Base-by-base conservation (phyloP, 2,888 invertebrate genomes). In the Mesorhabditis belari region DNA sequence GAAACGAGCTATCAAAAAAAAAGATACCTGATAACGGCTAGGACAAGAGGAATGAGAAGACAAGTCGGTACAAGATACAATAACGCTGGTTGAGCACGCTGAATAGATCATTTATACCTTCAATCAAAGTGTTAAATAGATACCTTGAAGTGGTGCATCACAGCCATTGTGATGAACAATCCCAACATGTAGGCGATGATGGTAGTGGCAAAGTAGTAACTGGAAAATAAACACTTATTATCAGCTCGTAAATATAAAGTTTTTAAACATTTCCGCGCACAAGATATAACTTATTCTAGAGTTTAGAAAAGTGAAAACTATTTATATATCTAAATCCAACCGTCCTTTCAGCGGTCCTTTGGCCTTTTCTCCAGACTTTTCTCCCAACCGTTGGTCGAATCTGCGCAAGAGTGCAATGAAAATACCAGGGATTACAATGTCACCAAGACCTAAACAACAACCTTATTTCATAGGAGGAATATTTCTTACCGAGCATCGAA, bases 401-500 rank as follows among this genome's bases (percentile, higher is more conserved):
- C 98, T 88, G 55, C 96, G 86, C 54, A 99, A 85, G 25, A 99
- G 86, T 0, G 98, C 96, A 77, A 99, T 95, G 83, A 99, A 99
- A 81, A 98, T 95, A 69, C 98, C 98, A 4, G 98, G 98, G 71
- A 99, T 91, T 29, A 99, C 98, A 77, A 99, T 96, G 83, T 99
- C 98, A 3, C 98, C 98, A 12, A 99, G 87, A 0, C 77, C 75
- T 75, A 49, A 55, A 60, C 49, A 49, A 9, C 19, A 28, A 44
- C 12, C 23, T 50, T 5, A 44, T 17, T 35, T 17, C 27, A 17
- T 35, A 50, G 26, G 3, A 28, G 12, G 17, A 19, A 21, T 19
- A 9, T 3, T 25, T 28, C 50, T 9, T n/a, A 69, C 98, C 98
- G 58, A 99, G 85, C 95, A 99, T 99, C 17, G 96, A 95, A 84